These are phyloP conservation scores for Tetrapedia diversipes DNA, from an alignment of 2,888 invertebrate genomes.

Conservation along the genomic window DNA sequence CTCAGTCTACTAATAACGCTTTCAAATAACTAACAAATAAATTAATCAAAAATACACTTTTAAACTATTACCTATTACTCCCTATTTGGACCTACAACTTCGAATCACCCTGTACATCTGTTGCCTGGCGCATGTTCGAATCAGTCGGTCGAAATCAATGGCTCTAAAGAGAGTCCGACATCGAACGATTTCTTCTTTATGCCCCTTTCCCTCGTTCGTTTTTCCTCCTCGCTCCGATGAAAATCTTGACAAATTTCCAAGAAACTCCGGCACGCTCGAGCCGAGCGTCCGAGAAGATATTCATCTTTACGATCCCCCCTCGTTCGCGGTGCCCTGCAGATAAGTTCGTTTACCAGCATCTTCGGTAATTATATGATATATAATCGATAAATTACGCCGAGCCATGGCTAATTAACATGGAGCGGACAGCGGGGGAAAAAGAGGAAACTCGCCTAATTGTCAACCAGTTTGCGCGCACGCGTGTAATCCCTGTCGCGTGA, in stretches of 20 bases:
- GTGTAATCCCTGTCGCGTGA: conserved; percentile 20
- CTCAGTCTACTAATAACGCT: no score
- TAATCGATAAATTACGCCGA: conserved; percentile 22
- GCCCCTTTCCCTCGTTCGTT: not conserved
- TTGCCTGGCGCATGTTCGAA: no score
- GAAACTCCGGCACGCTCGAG: not conserved
- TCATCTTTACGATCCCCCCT: conserved; percentile 25
- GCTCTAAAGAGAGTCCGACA: not conserved
- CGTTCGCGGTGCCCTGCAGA: not conserved
- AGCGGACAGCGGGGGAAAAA: no score
- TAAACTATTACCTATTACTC: not conserved
- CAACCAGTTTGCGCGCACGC: not conserved
- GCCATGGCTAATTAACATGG: conserved; percentile 20
- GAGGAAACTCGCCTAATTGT: conserved; percentile 4
- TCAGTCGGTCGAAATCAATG: conserved; percentile 5
- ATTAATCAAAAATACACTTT: no score
- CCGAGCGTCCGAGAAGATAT: conserved; percentile 9
- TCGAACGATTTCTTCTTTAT: not conserved
- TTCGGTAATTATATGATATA: conserved; percentile 9
- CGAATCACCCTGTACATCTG: not conserved
- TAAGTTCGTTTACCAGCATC: not conserved
- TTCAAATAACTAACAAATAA: no score
- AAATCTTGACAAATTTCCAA: conserved; percentile 43
- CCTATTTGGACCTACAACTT: not conserved
- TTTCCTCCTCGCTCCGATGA: not conserved